These are phyloP conservation scores for Watsonalla cultraria DNA, from an alignment of 2,888 invertebrate genomes.

Conservation along the genomic window DNA sequence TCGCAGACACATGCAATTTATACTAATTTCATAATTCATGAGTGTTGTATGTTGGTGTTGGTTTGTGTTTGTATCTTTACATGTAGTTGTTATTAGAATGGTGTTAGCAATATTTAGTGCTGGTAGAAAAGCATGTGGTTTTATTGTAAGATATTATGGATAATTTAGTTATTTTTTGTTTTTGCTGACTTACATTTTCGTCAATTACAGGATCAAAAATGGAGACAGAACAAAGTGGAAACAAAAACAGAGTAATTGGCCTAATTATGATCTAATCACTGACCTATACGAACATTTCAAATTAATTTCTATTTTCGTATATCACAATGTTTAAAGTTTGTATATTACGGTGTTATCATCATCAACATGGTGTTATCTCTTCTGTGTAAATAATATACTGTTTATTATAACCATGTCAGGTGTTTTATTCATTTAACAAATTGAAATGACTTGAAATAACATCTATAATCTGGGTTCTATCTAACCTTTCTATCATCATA, in stretches of 20 bases:
- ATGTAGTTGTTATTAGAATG: too few species aligned
- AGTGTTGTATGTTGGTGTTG: too few species aligned
- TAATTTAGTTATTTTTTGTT: not conserved
- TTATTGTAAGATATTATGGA: too few species aligned
- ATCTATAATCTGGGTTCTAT: too few species aligned
- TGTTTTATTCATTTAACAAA: too few species aligned
- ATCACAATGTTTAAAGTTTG: slow-evolving; percentile 10
- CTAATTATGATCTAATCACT: slow-evolving; percentile 11
- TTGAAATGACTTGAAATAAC: too few species aligned
- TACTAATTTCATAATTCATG: too few species aligned
- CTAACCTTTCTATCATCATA: too few species aligned
- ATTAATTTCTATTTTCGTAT: slow-evolving; percentile 48
- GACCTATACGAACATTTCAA: slow-evolving; percentile 20
- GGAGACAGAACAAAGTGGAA: slow-evolving; percentile 71
- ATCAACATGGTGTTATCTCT: slow-evolving; percentile 5
- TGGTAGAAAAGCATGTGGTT: too few species aligned
- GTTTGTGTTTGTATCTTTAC: too few species aligned
- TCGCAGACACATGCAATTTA: too few species aligned
- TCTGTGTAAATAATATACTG: not conserved
- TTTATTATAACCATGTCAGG: not conserved
- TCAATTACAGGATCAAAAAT: slow-evolving; percentile 72
- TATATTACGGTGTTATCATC: slow-evolving; percentile 5
- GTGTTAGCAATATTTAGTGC: too few species aligned
- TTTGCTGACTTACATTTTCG: slow-evolving; percentile 10
- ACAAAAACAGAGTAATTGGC: slow-evolving; percentile 50